Evolutionary conservation across 2,113 vertebrate genomes (phyloP).

Genomic region (Orycteropus afer): DNA sequence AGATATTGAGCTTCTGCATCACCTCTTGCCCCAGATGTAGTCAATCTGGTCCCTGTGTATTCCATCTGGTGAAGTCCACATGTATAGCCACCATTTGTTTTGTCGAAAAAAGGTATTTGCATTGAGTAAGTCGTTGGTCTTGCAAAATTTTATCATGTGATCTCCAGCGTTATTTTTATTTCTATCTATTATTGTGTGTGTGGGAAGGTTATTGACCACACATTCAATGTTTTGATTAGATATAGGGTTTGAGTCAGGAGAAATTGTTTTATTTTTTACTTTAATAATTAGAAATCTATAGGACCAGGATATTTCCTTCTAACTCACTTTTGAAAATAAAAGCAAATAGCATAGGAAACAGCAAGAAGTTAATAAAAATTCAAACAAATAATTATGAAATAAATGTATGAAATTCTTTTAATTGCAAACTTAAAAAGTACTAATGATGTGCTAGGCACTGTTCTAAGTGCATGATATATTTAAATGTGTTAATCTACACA

Average conservation of each 20-base stretch:
- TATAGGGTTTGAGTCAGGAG: neutral
- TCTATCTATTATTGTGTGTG: no score
- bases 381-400: conserved; percentile 2
- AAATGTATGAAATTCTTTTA: neutral
- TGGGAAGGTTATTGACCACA: neutral
- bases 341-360: neutral
- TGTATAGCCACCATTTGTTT: no score
- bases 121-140: no score
- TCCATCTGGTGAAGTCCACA: no score
- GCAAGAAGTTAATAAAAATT: neutral
- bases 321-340: neutral
- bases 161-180: no score
- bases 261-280: neutral
- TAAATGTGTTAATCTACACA: neutral
- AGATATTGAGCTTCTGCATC: no score
- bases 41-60: no score
- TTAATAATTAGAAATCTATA: conserved; percentile 11
- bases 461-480: neutral
- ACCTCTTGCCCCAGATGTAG: no score
- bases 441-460: neutral
- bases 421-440: neutral
- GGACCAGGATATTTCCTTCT: neutral
- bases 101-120: no score
- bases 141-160: no score
- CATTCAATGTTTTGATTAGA: conserved; percentile 10